Base-by-base conservation (phyloP, 1,140 invertebrate genomes). In the Hesperophylax magnus region DNA sequence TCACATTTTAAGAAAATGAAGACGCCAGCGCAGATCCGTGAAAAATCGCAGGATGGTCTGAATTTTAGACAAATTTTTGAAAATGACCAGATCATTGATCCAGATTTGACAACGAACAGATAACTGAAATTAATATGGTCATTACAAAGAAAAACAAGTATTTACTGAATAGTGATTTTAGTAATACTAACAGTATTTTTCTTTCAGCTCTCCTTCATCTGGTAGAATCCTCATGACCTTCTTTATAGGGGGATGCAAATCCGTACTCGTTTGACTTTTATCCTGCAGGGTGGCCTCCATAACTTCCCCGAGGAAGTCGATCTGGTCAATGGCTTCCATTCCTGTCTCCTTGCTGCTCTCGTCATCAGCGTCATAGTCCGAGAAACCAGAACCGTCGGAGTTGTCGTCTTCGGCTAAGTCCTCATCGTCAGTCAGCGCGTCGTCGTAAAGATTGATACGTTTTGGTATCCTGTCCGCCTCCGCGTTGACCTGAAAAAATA, bases 221-320 rank as follows among this genome's bases (percentile, higher is more conserved):
- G 47, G 60, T 17, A 69, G 18, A 17, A 83, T 78, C 63, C 77
- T 79, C 77, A 84, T 81, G 6, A 81, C 65, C 52, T 84, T 84
- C 20, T 74, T 77, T 6, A 84, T 81, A 8, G 72, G 61, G 1
- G 72, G 79, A 17, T 79, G 56, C 34, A 75, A 61, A 17, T 82
- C 78, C 9, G 20, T 53, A 8, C 54, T 67, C 24, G 22, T 27
- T 52, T 76, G 67, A 27, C 77, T 79, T 15, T 79, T 84, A 39
- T 67, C 56, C 20, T 71, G 67, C 18, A 81, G n/a, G 15, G 53
- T 79, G 9, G 82, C 82, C 76, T 83, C 82, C 82, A 83, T 83
- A 7, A 71, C 60, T 20, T 81, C 77, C 15, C 82, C 82, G 2
- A 84, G 56, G 80, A 84, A 84, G 34, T 84, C 80, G 14, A 9